These are phyloP conservation scores for Tylochromis polylepis DNA, from an alignment of 2,113 vertebrate species.

Conservation along the genomic window DNA sequence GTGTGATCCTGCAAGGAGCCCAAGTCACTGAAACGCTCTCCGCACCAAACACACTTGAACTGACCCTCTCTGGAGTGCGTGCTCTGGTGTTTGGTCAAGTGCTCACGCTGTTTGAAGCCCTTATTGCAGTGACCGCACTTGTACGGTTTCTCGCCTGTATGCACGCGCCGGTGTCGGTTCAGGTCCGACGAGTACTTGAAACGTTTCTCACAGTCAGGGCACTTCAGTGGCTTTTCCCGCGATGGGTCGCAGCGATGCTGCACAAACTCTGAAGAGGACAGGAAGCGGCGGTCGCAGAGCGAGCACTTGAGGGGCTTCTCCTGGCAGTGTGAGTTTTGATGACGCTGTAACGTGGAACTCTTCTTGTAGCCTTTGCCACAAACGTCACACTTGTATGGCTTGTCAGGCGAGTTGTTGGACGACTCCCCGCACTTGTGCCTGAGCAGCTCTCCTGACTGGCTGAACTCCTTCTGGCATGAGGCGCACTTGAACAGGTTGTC, in stretches of 20 bases:
- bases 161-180: conserved; percentile 90
- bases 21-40: conserved; percentile 92
- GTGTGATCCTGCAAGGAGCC: conserved; percentile 94
- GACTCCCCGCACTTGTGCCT: conserved; percentile 91
- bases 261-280: conserved; percentile 93
- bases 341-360: conserved; percentile 90
- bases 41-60: conserved; percentile 98
- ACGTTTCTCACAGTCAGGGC: conserved; percentile 93
- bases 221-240: conserved; percentile 92
- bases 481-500: conserved; percentile 97
- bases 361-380: conserved; percentile 96
- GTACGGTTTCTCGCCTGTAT: conserved; percentile 96
- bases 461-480: conserved; percentile 95
- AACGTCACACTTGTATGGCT: conserved; percentile 93
- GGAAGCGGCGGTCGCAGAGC: conserved; percentile 92
- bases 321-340: conserved; percentile 89
- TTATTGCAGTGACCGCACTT: conserved; percentile 94
- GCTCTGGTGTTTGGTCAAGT: conserved; percentile 92
- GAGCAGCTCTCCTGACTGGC: conserved; percentile 91
- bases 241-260: conserved; percentile 94
- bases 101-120: conserved; percentile 96
- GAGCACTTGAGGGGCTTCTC: conserved; percentile 97
- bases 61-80: conserved; percentile 94
- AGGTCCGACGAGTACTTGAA: conserved; percentile 97
- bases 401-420: conserved; percentile 75